Evolutionary conservation across 2,888 invertebrate species (phyloP), one percentile per base, ranked within the genome.

Genomic region (Stenoptilia bipunctidactyla): DNA sequence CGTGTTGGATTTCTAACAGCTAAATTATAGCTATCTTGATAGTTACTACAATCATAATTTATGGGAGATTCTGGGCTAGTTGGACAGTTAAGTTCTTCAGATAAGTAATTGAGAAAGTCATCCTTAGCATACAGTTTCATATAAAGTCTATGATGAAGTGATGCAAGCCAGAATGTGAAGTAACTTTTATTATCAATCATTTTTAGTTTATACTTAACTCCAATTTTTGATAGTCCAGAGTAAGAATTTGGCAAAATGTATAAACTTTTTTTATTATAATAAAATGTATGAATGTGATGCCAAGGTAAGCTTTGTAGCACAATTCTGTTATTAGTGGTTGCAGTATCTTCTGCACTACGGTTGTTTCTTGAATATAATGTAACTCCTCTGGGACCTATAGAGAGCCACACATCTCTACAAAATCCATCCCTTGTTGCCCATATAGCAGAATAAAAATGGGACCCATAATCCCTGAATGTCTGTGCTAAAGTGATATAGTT

Each of bases 71-170:
- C 56, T 39, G 48, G 48, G 58, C 83, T 85, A 30, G 86, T 47
- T 8, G 86, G 86, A 45, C 85, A 82, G 48, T 85, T 86, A 44
- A 88, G 74, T 58, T 88, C 88, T 61, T 86, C 85, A 35, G 89
- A 86, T 56, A 90, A 74, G 49, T 85, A 85, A 60, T 86, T 87
- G 30, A 90, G 76, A 40, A 91, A 90, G 45, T 89, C 88, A 46
- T 89, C 88, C 61, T 92, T 91, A 34, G 90, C 89, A 59, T 90
- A 87, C 38, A 92, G 69, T 56, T 90, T 89, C 53, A 91, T 79
- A 71, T 90, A 92, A 64, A 92, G 87, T 61, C 91, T 89, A 61
- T 92, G 92, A 62, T 92, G 92, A 36, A 92, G 68, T n/a, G 92
- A 92, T 8, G 91, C 91, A 44, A 92, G 67, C 68, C 90, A 90